Base-by-base conservation (phyloP, 1,140 invertebrate species). In the Eumeta japonica region DNA sequence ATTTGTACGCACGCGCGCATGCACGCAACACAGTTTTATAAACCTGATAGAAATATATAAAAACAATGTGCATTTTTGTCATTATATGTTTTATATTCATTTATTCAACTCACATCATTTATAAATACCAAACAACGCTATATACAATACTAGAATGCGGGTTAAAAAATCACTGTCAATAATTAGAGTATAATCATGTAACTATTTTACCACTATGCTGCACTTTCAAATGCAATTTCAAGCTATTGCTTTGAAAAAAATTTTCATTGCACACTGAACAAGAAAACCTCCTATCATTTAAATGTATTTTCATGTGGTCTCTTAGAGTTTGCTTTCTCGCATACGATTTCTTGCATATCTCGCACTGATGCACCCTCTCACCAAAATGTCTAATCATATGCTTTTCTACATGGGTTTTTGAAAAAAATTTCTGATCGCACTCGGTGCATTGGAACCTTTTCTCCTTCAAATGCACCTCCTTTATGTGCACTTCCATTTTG, bases 321-420 rank as follows among this genome's bases (percentile, higher is more conserved):
- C 65, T 62, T 14, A 80, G 58, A n/a, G 77, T 72, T 3, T 76
- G 75, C 38, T 75, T 67, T 11, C 75, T 64, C 0, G 72, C 82
- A 53, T 77, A 84, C 45, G 63, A 75, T 41, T 82, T 81, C 20
- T 80, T 79, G 51, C 89, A 91, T 10, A 81, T 67, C 0, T 78
- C 76, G 48, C 79, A 80, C 41, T 85, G 80, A 50, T 89, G 83
- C 2, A 87, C 85, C 38, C 84, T 83, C 42, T 87, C 84, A 0
- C 88, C 85, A 1, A 81, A 83, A 55, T 83, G 81, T 16, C 61
- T 71, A 0, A 76, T 45, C 65, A 79, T 76, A 42, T 81, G 78
- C 20, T 68, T 62, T 9, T 63, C 55, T 0, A 75, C 50, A 4
- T 63, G 65, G 0, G 58, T 57, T 14, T 46, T 55, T 0, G 66